Conservation (phyloP, 2,888 invertebrate genomes). For the Miltochrista miniata region DNA sequence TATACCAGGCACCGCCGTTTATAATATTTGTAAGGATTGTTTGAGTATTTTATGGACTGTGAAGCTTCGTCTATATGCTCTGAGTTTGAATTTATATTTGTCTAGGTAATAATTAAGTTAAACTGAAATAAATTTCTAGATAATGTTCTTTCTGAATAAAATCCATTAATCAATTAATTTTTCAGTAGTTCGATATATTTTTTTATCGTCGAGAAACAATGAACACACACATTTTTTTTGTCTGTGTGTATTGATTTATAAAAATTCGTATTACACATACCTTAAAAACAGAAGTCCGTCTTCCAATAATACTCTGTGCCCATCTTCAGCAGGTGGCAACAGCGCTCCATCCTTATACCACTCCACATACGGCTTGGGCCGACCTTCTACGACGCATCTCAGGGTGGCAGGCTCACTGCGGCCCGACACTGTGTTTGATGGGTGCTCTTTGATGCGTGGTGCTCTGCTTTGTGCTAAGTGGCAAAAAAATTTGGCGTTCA, state of each 20-base stretch:
- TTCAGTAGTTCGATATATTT: too few relatives aligned
- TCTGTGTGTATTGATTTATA: too few relatives aligned
- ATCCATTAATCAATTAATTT: too few relatives aligned
- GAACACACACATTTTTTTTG: too few relatives aligned
- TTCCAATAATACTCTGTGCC: slow-evolving; percentile 94
- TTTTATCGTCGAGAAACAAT: too few relatives aligned
- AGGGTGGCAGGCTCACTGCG: slow-evolving; percentile 98
- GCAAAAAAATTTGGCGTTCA: background rate
- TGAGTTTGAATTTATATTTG: too few relatives aligned
- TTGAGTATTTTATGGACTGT: background rate
- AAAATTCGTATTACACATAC: slow-evolving; percentile 44
- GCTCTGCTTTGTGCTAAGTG: slow-evolving; percentile 91
- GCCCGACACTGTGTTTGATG: slow-evolving; percentile 97
- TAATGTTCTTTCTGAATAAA: too few relatives aligned
- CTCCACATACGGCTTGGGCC: slow-evolving; percentile 94
- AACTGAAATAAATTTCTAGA: too few relatives aligned
- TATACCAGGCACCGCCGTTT: background rate
- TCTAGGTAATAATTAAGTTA: too few relatives aligned
- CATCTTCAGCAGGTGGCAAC: slow-evolving; percentile 91
- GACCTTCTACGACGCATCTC: slow-evolving; percentile 98
- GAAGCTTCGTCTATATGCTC: background rate
- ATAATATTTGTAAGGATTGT: slow-evolving; percentile 2
- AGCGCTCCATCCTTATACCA: slow-evolving; percentile 97
- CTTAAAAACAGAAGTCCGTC: slow-evolving; percentile 97
- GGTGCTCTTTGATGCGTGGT: slow-evolving; percentile 98